Percentiles rank a stretch among this genome's conserved stretches.
Conservation (phyloP, 2,113 vertebrate species). For the Columbina picui region DNA sequence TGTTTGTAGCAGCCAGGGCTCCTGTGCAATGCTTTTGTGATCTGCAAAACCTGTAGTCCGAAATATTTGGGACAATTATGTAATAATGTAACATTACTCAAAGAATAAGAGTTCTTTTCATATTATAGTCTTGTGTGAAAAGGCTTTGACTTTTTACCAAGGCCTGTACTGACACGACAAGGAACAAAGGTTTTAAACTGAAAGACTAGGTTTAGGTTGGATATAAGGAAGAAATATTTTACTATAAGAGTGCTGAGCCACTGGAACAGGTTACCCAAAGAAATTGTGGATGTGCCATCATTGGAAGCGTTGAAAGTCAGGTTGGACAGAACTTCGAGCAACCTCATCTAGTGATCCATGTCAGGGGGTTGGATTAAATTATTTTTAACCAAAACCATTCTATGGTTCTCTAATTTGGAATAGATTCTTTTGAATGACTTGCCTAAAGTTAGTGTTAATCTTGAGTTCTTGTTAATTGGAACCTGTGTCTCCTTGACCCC, state of each 20-base stretch:
- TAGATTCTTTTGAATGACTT: neutral
- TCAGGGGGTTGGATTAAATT: neutral
- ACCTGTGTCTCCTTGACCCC: neutral
- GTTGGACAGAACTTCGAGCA: neutral
- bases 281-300: neutral
- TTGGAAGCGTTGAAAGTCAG: neutral
- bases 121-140: neutral
- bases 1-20: neutral
- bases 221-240: neutral
- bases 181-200: neutral
- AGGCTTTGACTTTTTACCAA: neutral
- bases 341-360: too few species aligned
- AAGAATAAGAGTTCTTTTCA: neutral
- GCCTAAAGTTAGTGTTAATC: neutral
- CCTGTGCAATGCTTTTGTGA: neutral
- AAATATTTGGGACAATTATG: accelerated
- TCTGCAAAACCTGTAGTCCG: neutral
- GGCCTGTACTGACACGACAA: neutral
- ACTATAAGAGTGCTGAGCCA: accelerated
- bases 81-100: neutral
- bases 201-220: neutral
- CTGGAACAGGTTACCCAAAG: neutral
- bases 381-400: neutral
- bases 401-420: neutral
- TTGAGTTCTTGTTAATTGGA: neutral